A percentile compares a stretch with the other conserved stretches of the same genome.
Conservation (phyloP, 2,888 invertebrate species). For the Leptopilina drosophilae region DNA sequence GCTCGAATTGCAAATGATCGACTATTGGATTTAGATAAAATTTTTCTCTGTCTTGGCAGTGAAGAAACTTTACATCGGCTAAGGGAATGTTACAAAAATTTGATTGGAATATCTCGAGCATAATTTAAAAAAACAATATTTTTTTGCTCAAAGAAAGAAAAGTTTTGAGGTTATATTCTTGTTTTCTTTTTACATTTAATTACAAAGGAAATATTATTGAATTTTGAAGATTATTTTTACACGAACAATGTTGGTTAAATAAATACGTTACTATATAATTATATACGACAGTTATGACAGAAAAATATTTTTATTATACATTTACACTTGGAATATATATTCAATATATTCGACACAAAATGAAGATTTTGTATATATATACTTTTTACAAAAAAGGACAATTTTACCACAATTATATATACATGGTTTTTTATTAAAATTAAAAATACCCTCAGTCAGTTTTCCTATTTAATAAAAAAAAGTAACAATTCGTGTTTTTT, state of each 20-base stretch:
- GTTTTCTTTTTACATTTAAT: background rate
- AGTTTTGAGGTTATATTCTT: background rate
- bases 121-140: constrained; percentile 44
- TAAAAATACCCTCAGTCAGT: too few relatives aligned
- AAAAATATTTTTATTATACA: too few relatives aligned
- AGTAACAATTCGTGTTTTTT: too few relatives aligned
- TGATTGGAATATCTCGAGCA: constrained; percentile 61
- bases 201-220: background rate
- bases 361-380: too few relatives aligned
- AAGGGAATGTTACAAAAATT: constrained; percentile 65
- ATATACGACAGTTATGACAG: too few relatives aligned
- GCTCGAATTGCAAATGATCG: constrained; percentile 71
- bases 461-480: too few relatives aligned
- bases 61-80: constrained; percentile 64
- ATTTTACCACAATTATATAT: background rate
- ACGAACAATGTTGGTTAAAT: too few relatives aligned
- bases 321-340: too few relatives aligned
- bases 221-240: background rate
- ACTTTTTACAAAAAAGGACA: too few relatives aligned
- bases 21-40: constrained; percentile 66
- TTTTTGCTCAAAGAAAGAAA: background rate
- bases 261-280: too few relatives aligned
- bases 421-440: too few relatives aligned
- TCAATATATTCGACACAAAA: too few relatives aligned
- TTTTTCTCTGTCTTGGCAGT: constrained; percentile 66